A percentile compares a stretch with the other conserved stretches of the same genome.
Conservation (phyloP, 1,140 invertebrate species). For the Pissodes strobi region DNA sequence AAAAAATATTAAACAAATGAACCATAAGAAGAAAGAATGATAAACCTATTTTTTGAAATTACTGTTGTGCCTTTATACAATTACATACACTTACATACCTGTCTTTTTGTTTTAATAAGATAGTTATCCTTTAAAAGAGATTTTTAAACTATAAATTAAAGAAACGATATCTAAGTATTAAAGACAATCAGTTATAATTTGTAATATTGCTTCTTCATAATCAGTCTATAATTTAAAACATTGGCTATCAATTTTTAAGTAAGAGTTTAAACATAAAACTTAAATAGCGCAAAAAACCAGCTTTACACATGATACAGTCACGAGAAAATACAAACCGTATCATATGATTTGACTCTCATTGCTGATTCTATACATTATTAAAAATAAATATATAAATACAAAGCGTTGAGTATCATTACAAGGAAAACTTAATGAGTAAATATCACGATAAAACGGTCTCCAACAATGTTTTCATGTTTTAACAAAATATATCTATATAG, state of each 20-base stretch:
- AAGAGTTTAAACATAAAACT: too few species aligned
- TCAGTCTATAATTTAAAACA: slow-evolving; percentile 10
- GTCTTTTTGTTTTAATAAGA: too few species aligned
- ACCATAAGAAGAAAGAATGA: too few species aligned
- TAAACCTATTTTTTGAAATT: too few species aligned
- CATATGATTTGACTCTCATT: neutral
- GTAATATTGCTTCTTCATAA: slow-evolving; percentile 5
- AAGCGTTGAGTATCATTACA: slow-evolving; percentile 5
- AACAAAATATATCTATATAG: too few species aligned
- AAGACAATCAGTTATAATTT: neutral
- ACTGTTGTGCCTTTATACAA: too few species aligned
- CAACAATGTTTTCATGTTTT: slow-evolving; percentile 1
- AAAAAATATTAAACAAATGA: too few species aligned
- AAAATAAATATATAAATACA: slow-evolving; percentile 6
- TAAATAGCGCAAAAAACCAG: neutral
- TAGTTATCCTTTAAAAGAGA: too few species aligned
- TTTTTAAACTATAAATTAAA: too few species aligned
- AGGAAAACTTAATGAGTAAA: slow-evolving; percentile 12
- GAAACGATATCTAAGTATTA: too few species aligned
- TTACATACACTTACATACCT: too few species aligned
- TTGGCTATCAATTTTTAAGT: neutral
- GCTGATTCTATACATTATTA: neutral
- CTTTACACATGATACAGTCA: neutral
- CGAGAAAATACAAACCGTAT: neutral
- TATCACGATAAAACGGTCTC: slow-evolving; percentile 1